Evolutionary conservation across 2,888 invertebrate genomes (phyloP).

Genomic region (Psococerastis gibbosa): DNA sequence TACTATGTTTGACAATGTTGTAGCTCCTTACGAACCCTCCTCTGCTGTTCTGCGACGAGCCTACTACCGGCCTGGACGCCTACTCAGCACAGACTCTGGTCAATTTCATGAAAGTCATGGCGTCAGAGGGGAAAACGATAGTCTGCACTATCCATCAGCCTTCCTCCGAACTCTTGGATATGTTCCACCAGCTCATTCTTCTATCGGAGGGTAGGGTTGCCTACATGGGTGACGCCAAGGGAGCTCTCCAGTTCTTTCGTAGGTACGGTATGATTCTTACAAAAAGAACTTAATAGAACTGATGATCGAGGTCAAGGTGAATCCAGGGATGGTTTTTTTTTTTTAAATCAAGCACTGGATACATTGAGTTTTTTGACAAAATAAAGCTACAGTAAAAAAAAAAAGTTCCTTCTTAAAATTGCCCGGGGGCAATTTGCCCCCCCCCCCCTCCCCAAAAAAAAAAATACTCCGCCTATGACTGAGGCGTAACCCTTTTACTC

Average conservation of each 20-base stretch:
- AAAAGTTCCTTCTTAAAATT: no score
- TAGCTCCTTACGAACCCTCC: constrained; percentile 77
- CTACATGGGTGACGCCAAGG: constrained; percentile 51
- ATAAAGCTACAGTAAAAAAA: no score
- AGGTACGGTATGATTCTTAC: constrained; percentile 34
- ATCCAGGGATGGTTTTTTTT: no score
- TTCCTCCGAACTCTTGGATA: constrained; percentile 64
- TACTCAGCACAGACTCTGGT: constrained; percentile 78
- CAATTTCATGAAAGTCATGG: constrained; percentile 44
- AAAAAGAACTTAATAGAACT: no score
- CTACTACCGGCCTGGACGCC: constrained; percentile 82
- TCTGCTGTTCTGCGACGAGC: constrained; percentile 87
- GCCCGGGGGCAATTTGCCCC: no score
- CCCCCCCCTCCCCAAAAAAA: no score
- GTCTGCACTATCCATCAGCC: constrained; percentile 92
- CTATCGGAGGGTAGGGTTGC: constrained; percentile 77
- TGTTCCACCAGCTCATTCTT: constrained; percentile 62
- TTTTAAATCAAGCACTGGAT: no score
- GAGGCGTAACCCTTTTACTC: no score
- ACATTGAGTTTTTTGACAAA: no score
- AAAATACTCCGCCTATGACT: no score
- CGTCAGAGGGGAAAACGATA: constrained; percentile 57
- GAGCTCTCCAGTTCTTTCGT: constrained; percentile 48
- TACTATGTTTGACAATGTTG: constrained; percentile 14
- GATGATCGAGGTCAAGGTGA: no score